Conservation (phyloP, 2,797 vertebrate genomes). For the Poeciliopsis presidionis region DNA sequence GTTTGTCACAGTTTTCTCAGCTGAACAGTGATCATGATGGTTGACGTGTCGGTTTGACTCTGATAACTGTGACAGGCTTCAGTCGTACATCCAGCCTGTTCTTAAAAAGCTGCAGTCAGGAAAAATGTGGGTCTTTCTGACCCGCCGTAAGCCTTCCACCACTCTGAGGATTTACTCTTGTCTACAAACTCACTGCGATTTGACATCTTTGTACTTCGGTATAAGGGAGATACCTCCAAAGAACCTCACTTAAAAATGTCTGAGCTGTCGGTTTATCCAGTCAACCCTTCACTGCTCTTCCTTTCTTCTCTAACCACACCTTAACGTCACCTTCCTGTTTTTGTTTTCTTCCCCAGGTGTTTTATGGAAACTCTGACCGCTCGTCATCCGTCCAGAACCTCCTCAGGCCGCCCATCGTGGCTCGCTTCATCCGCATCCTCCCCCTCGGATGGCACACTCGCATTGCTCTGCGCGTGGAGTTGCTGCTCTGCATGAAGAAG, state of each 20-base stretch:
- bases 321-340: slow-evolving; percentile 7
- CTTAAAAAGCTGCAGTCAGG: background rate
- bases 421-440: slow-evolving; percentile 91
- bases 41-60: background rate
- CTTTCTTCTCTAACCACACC: background rate
- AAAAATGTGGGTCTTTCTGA: background rate
- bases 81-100: background rate
- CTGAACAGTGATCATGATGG: background rate
- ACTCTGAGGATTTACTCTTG: background rate
- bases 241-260: background rate
- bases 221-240: background rate
- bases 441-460: slow-evolving; percentile 98
- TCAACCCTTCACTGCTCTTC: background rate
- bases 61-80: background rate
- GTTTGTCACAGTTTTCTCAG: background rate
- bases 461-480: slow-evolving; percentile 95
- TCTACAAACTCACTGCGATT: background rate
- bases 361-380: slow-evolving; percentile 96
- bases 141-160: background rate
- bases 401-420: slow-evolving; percentile 92
- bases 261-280: background rate
- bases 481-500: slow-evolving; percentile 93
- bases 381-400: slow-evolving; percentile 96
- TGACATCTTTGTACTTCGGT: background rate
- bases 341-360: slow-evolving; percentile 81